Base-by-base conservation (phyloP, 1,140 invertebrate species). In the Drosophila setifemur region DNA sequence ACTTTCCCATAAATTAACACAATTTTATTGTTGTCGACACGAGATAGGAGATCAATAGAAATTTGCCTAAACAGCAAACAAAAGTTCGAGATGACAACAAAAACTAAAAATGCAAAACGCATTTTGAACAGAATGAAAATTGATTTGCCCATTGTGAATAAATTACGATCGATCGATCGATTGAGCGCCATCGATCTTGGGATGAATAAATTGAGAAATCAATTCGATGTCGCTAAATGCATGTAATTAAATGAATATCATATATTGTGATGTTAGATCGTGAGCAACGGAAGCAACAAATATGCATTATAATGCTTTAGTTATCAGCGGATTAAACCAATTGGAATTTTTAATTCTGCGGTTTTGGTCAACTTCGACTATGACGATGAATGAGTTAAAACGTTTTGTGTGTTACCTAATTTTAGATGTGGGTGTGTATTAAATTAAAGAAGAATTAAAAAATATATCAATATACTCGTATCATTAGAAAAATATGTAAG, bases 1-100 rank as follows among this genome's bases (percentile, higher is more conserved):
- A 68, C 71, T 83, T 79, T 83, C 81, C 75, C 74, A 83, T 83
- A 83, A 83, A 83, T 83, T 79, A 83, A 83, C 74, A 83, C 70
- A 83, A 83, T 83, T 83, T 83, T 85, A 83, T 85, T 85, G 76
- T 81, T 85, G 79, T 85, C 74, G 74, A 83, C 79, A 73, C 76
- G 76, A 81, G 79, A 83, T 83, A 58, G 50, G 70, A n/a, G 70
- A 83, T 83, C 79, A 53, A 85, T 68, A 74, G 63, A 79, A 71
- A 83, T 83, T 83, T 85, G 79, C 73, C 81, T 86, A 85, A 85
- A 86, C 71, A 85, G 74, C 79, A 85, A 75, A 48, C 29, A 72
- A 77, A 83, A 73, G 73, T 49, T 49, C 37, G 47, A 53, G 68
- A 73, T 45, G 52, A 69, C 66, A 75, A 70, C 43, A 48, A 35